Evolutionary conservation across 1,140 invertebrate species (phyloP).

Genomic region (Bombus sibiricus): DNA sequence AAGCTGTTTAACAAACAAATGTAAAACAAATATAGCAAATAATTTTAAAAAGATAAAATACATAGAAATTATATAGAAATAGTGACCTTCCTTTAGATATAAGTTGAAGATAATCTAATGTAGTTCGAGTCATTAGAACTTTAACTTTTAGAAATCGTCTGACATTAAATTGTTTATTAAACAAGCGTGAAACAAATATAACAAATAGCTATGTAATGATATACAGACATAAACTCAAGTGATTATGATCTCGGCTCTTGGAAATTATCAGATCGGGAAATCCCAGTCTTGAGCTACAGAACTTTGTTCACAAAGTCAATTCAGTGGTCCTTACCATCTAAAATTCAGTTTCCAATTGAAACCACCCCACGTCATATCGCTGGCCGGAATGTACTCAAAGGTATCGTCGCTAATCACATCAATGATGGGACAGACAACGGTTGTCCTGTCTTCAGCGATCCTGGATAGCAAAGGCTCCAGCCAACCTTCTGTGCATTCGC

Average conservation of each 20-base stretch:
- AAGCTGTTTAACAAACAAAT: no score
- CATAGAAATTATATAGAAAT: no score
- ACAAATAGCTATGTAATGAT: no score
- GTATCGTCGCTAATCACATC: slow-evolving; percentile 99
- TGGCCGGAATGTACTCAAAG: slow-evolving; percentile 97
- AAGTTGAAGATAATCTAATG: no score
- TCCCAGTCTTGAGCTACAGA: not conserved
- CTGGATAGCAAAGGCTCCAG: slow-evolving; percentile 94
- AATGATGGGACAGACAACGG: slow-evolving; percentile 98
- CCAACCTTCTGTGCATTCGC: slow-evolving; percentile 97
- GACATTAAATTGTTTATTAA: no score
- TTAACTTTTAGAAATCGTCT: no score
- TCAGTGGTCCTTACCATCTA: slow-evolving; percentile 87
- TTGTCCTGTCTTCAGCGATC: slow-evolving; percentile 95
- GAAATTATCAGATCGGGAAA: not conserved
- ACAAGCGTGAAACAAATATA: no score
- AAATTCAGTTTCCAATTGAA: slow-evolving; percentile 99
- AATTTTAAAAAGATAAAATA: no score
- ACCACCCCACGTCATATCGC: slow-evolving; percentile 98
- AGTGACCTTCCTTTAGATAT: no score
- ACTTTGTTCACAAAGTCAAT: not conserved
- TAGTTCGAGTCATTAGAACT: no score
- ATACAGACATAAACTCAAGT: not conserved
- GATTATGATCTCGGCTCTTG: not conserved
- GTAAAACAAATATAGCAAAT: no score